Evolutionary conservation across 2,888 invertebrate genomes (phyloP).

Genomic region (Cordilura impudica): DNA sequence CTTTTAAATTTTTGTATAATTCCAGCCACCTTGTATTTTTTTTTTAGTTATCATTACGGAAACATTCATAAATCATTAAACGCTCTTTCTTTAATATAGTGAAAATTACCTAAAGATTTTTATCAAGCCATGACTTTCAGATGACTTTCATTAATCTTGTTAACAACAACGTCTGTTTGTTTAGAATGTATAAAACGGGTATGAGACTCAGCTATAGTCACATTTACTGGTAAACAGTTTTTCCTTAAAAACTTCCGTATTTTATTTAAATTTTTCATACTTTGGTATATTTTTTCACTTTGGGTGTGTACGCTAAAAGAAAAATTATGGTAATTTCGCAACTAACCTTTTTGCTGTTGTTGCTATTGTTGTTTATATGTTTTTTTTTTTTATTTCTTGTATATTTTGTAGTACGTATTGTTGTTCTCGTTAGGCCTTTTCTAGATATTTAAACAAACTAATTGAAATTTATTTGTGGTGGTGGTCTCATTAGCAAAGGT

Average conservation of each 20-base stretch:
- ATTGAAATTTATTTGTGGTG: slow-evolving; percentile 46
- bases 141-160: slow-evolving; percentile 48
- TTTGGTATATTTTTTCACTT: slow-evolving; percentile 13
- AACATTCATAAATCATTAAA: background rate
- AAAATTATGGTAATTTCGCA: slow-evolving; percentile 48
- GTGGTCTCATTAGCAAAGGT: slow-evolving; percentile 38
- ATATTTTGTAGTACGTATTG: slow-evolving; percentile 4
- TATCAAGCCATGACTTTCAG: slow-evolving; percentile 31
- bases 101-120: background rate
- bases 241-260: slow-evolving; percentile 37
- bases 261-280: slow-evolving; percentile 2
- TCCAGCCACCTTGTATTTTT: background rate
- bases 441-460: slow-evolving; percentile 39
- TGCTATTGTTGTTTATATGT: slow-evolving; percentile 9
- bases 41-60: background rate
- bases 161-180: background rate
- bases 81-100: background rate
- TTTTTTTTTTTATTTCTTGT: background rate
- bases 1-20: background rate
- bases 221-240: slow-evolving; percentile 18
- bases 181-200: background rate
- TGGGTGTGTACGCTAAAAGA: slow-evolving; percentile 33
- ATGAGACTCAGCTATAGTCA: background rate
- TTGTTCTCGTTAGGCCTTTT: slow-evolving; percentile 31
- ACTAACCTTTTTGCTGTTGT: slow-evolving; percentile 27